Base-by-base conservation (phyloP, 2,888 invertebrate genomes). In the Gnatocerus cornutus region DNA sequence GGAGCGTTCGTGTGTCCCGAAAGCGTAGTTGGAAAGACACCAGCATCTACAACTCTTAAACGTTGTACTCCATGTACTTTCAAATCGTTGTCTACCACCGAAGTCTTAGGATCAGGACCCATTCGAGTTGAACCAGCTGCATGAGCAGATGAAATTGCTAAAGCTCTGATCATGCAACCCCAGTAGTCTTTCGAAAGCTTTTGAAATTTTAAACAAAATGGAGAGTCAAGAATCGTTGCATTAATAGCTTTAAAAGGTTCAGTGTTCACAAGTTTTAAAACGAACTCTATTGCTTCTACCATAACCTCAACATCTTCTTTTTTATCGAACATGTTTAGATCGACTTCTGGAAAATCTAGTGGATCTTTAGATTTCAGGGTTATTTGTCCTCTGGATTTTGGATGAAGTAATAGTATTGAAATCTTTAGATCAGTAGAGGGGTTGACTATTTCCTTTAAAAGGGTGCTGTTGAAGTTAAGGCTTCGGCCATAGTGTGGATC, bases 1-100 rank as follows among this genome's bases (percentile, higher is more conserved):
- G 89, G 89, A 0, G 90, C 90, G 67, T 89, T 89, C 0, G 91
- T 91, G 80, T 92, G 91, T 0, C 90, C 88, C 9, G 89, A 89
- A 52, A 89, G 87, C 8, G 91, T 87, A 53, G 86, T 84, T 1
- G 92, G 92, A 81, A 92, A 90, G 14, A 92, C 85, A 68, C 91
- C 90, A 14, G 90, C 90, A 77, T 92, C 92, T 3, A 88, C 89
- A 0, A 92, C 90, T 71, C 92, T 84, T 21, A 92, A 81, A 64
- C 87, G 87, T 12, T 83, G 80, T 0, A 92, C 82, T 0, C 91
- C 91, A 69, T 89, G 86, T 3, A 91, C 90, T 73, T 85, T 85
- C 3, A 93, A 82, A 76, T 91, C 85, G 0, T 88, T 85, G 79
- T 91, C 89, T 0, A 92, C 91, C 0, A 92, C 89, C 0, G 91